Percentiles rank a stretch among this genome's conserved stretches.
These are phyloP conservation scores for Odobenus rosmarus DNA, from an alignment of 2,113 vertebrate species.

Conservation along the genomic window DNA sequence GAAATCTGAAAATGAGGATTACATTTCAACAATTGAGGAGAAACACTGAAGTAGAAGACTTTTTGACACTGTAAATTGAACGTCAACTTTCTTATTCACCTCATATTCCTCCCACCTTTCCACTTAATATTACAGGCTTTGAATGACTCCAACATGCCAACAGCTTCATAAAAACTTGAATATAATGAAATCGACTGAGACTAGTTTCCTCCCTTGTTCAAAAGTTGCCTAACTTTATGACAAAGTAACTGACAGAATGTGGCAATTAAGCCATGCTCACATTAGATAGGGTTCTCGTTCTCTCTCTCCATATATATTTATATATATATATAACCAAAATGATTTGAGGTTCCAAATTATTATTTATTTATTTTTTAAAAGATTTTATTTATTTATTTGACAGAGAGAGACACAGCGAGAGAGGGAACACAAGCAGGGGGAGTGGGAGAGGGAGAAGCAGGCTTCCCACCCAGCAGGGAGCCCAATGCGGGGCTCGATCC, in stretches of 20 bases:
- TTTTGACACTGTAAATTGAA: background rate
- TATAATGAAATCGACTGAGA: background rate
- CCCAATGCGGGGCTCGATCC: no score
- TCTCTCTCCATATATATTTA: background rate
- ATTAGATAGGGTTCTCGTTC: background rate
- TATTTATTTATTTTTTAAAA: background rate
- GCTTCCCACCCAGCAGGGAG: no score
- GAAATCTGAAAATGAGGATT: background rate
- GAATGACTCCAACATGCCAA: background rate
- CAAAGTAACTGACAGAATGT: slow-evolving; percentile 17
- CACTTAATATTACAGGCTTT: background rate
- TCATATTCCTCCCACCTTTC: background rate
- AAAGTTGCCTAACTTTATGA: background rate
- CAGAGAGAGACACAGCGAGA: no score
- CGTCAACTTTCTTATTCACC: background rate
- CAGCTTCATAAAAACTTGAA: background rate
- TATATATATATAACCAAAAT: background rate
- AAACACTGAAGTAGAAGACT: background rate
- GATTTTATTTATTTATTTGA: no score
- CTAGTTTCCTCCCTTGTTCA: background rate
- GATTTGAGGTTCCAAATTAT: background rate
- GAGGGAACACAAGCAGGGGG: no score
- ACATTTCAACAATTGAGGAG: background rate
- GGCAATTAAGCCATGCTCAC: background rate
- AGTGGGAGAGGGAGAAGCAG: no score